Conservation (phyloP, 2,797 vertebrate species). For the Scolopax bukidnonensis region DNA sequence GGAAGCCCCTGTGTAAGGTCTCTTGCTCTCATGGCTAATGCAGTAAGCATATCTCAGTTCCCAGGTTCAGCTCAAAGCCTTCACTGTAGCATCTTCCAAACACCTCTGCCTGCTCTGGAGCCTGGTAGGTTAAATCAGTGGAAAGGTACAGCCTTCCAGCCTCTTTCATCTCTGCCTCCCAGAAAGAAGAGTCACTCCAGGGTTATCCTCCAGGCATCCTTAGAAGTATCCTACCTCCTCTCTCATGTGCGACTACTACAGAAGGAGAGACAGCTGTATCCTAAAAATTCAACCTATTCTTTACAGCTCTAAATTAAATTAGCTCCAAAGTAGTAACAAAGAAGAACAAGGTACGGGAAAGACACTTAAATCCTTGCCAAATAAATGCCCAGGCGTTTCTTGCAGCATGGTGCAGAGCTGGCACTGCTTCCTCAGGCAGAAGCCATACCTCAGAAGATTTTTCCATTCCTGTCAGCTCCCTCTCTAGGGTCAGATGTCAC, state of each 20-base stretch:
- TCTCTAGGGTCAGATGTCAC: slow-evolving; percentile 26
- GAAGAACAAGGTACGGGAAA: not conserved
- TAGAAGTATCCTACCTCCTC: not conserved
- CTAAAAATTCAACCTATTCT: not conserved
- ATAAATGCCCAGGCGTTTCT: not conserved
- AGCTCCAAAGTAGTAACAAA: not conserved
- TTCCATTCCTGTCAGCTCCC: not conserved
- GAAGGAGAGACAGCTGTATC: not conserved
- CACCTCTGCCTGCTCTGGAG: not conserved
- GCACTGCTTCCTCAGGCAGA: not conserved
- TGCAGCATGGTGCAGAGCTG: not conserved
- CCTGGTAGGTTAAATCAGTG: not conserved
- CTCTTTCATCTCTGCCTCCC: not conserved
- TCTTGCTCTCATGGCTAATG: not conserved
- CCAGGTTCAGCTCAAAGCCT: not conserved
- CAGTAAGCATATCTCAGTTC: not conserved
- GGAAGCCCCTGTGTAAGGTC: not conserved
- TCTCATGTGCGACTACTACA: not conserved
- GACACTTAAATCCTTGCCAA: not conserved
- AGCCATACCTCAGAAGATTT: not conserved
- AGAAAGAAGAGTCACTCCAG: not conserved
- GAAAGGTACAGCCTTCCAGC: not conserved
- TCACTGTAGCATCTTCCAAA: not conserved
- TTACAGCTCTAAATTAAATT: slow-evolving; percentile 1
- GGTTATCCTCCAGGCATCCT: not conserved